phyloP scores from a whole-genome alignment of 2,113 vertebrate genomes.

The Trogon surrucura region DNA sequence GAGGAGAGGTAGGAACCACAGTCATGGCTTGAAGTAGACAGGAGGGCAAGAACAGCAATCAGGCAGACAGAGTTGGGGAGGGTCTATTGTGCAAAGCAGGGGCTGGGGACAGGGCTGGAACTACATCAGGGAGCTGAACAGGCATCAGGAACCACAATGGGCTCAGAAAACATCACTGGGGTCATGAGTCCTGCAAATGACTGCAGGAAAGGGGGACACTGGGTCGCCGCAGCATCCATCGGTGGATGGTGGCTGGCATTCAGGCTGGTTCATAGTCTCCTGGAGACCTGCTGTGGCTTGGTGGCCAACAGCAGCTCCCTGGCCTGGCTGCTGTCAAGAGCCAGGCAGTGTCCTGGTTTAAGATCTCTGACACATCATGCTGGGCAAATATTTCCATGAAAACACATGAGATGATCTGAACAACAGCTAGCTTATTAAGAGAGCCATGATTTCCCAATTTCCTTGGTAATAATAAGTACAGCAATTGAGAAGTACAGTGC shows the following conservation, averaged over 20 bases:
- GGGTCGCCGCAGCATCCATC: fast-evolving
- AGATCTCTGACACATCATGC: neutral
- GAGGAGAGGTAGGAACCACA: neutral
- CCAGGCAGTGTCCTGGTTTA: neutral
- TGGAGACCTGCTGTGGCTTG: neutral
- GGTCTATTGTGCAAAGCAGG: neutral
- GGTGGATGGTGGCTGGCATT: neutral
- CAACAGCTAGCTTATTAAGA: neutral
- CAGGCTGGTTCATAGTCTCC: neutral
- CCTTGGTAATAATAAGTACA: neutral
- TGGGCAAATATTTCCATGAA: neutral
- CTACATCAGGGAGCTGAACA: neutral
- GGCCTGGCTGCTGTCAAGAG: neutral
- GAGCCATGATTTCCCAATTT: neutral
- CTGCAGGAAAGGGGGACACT: neutral
- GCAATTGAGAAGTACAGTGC: neutral
- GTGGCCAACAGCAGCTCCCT: neutral
- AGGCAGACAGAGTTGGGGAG: neutral
- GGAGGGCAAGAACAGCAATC: neutral
- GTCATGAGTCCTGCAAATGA: fast-evolving
- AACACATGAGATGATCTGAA: neutral
- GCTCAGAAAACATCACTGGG: neutral
- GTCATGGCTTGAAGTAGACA: neutral
- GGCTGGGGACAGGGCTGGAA: neutral
- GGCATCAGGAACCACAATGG: fast-evolving